Conservation (phyloP, 2,113 vertebrate genomes). For the Neomonachus schauinslandi region DNA sequence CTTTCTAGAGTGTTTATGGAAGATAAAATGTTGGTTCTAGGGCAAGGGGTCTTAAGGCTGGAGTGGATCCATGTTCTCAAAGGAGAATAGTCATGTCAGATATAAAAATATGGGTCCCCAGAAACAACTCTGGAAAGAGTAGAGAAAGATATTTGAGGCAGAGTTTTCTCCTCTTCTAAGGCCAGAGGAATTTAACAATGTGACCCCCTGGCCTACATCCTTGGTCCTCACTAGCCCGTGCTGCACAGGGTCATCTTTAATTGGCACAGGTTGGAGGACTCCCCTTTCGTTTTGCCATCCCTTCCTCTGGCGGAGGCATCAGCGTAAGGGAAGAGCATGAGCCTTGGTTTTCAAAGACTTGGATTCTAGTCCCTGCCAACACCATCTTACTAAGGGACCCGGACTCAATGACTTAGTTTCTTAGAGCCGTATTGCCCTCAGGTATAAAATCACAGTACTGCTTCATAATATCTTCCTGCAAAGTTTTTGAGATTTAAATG, state of each 20-base stretch:
- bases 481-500: neutral
- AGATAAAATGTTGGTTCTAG: neutral
- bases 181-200: neutral
- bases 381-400: neutral
- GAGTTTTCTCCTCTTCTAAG: neutral
- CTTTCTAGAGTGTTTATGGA: neutral
- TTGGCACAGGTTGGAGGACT: neutral
- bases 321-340: neutral
- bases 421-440: neutral
- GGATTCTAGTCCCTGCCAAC: neutral
- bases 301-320: neutral
- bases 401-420: neutral
- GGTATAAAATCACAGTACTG: neutral
- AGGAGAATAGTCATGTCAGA: neutral
- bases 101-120: neutral
- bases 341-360: neutral
- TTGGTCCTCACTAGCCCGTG: neutral
- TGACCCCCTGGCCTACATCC: neutral
- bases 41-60: accelerated
- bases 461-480: neutral
- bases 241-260: neutral
- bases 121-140: neutral
- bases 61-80: neutral
- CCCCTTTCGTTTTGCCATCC: neutral
- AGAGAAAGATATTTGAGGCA: neutral